Evolutionary conservation across 2,888 invertebrate genomes (phyloP).

Genomic region (Catocala sponsa): DNA sequence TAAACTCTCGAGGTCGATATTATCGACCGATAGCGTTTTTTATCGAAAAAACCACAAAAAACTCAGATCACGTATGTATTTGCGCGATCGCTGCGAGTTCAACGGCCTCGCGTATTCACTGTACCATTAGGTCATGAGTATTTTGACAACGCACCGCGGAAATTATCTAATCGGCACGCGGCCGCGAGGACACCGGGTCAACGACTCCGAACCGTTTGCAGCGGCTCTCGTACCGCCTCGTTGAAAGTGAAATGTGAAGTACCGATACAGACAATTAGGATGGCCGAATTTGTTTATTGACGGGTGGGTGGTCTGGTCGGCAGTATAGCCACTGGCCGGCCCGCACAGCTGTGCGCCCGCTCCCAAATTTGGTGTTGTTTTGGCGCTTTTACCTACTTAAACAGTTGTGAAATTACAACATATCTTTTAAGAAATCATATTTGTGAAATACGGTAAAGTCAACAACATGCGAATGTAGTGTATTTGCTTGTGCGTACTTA

Average conservation of each 20-base stretch:
- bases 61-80: constrained; percentile 66
- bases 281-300: constrained; percentile 71
- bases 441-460: neutral
- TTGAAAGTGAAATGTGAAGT: constrained; percentile 85
- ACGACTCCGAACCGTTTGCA: constrained; percentile 75
- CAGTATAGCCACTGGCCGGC: constrained; percentile 6
- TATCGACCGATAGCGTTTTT: constrained; percentile 68
- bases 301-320: constrained; percentile 53
- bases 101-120: constrained; percentile 79
- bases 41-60: constrained; percentile 48
- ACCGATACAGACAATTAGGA: constrained; percentile 63
- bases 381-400: constrained; percentile 25
- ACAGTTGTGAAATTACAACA: constrained; percentile 17
- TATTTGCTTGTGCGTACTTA: neutral
- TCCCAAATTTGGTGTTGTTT: constrained; percentile 39
- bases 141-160: constrained; percentile 87
- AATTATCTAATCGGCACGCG: constrained; percentile 88
- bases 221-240: constrained; percentile 66
- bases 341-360: constrained; percentile 39
- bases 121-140: constrained; percentile 87
- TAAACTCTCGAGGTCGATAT: constrained; percentile 60
- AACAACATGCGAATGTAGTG: constrained; percentile 5
- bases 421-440: constrained; percentile 11
- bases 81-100: constrained; percentile 72
- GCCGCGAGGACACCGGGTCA: constrained; percentile 83